Conservation (phyloP, 2,888 invertebrate species). For the Tolmerus cingulatus region DNA sequence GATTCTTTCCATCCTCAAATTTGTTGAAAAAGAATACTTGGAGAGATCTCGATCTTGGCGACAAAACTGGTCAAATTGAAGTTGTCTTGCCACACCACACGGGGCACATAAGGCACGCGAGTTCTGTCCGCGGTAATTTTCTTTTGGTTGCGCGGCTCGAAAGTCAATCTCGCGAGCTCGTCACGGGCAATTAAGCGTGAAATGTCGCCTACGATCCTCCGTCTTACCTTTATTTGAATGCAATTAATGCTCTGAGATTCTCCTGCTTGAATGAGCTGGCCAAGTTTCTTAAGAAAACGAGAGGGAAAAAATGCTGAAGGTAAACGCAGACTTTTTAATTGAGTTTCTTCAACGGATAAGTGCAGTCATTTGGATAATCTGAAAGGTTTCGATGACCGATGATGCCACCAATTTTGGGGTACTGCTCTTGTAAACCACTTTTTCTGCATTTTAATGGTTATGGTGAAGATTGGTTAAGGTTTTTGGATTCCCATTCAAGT, state of each 20-base stretch:
- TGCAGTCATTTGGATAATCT: background rate
- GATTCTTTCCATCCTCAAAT: background rate
- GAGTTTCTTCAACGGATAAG: background rate
- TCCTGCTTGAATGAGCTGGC: background rate
- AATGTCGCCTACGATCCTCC: background rate
- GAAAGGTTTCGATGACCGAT: background rate
- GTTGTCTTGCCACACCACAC: background rate
- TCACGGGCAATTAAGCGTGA: background rate
- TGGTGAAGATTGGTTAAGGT: background rate
- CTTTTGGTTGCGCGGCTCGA: background rate
- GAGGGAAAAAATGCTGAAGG: background rate
- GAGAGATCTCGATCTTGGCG: background rate
- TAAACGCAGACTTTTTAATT: background rate
- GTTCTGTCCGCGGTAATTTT: background rate
- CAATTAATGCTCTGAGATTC: background rate
- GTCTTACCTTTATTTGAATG: background rate
- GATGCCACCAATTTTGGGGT: background rate
- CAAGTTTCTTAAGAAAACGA: background rate
- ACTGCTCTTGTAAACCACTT: background rate
- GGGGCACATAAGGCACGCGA: background rate
- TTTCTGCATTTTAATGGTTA: background rate
- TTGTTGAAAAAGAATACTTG: background rate
- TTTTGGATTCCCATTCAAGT: background rate
- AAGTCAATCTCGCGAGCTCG: background rate
- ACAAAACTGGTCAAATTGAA: background rate